Percentiles rank a stretch among this genome's conserved stretches.
Evolutionary conservation across 2,888 invertebrate species (phyloP).

Genomic region (Sarcophaga variegata): DNA sequence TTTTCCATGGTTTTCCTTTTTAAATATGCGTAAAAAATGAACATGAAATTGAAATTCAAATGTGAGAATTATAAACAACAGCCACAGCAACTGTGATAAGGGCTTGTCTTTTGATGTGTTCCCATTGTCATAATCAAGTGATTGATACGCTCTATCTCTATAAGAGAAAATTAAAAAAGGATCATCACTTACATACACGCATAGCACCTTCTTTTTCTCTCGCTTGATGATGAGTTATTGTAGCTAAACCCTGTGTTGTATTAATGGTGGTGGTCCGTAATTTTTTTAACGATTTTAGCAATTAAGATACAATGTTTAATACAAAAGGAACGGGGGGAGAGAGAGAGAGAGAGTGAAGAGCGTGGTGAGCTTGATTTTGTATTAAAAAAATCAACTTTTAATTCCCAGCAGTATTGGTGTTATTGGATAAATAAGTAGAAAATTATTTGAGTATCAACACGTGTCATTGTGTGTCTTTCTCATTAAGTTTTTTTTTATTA

Average conservation of each 20-base stretch:
- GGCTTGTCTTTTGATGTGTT: constrained; percentile 38
- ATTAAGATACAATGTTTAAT: constrained; percentile 72
- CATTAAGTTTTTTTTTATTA: constrained; percentile 55
- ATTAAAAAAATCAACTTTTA: constrained; percentile 37
- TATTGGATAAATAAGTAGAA: background rate
- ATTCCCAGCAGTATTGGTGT: background rate
- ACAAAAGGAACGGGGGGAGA: background rate
- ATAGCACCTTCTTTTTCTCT: constrained; percentile 54
- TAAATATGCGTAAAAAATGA: constrained; percentile 65
- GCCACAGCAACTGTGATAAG: constrained; percentile 37
- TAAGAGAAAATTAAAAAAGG: constrained; percentile 21
- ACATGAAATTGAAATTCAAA: constrained; percentile 39
- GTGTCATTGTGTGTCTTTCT: constrained; percentile 72
- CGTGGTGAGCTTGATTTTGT: constrained; percentile 27
- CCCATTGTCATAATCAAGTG: constrained; percentile 53
- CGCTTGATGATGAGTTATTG: constrained; percentile 28
- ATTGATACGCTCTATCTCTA: constrained; percentile 55
- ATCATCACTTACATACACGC: constrained; percentile 46
- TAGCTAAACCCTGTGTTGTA: background rate
- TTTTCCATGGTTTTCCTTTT: constrained; percentile 56
- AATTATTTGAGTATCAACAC: constrained; percentile 71
- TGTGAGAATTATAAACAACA: constrained; percentile 58
- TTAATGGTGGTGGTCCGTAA: constrained; percentile 70
- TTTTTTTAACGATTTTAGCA: constrained; percentile 80
- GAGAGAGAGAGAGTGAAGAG: background rate